Evolutionary conservation across 2,888 invertebrate species (phyloP).

Genomic region (Lymantria monacha): DNA sequence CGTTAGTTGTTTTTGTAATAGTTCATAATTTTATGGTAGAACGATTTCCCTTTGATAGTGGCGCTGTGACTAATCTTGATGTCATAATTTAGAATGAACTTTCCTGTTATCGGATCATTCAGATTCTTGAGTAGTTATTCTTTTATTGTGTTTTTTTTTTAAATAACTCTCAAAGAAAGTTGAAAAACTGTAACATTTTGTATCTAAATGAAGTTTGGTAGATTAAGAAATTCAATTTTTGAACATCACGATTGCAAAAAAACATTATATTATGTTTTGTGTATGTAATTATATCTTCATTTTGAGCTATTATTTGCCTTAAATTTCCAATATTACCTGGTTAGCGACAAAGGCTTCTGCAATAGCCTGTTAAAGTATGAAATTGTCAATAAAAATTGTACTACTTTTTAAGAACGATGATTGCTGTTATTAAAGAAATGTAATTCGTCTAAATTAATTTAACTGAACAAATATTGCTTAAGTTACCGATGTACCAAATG

Average conservation of each 20-base stretch:
- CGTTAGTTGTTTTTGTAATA: not conserved
- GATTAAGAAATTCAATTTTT: not conserved
- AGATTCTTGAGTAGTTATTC: not conserved
- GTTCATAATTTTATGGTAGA: slow-evolving; percentile 36
- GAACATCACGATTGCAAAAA: not conserved
- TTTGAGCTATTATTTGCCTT: not conserved
- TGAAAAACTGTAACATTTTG: not conserved
- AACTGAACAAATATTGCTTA: too few species aligned
- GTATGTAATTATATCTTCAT: not conserved
- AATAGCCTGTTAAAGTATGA: slow-evolving; percentile 7
- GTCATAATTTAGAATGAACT: slow-evolving; percentile 40
- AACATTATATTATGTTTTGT: not conserved
- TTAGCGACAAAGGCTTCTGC: slow-evolving; percentile 8
- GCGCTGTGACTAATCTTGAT: slow-evolving; percentile 49
- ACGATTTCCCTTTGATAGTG: slow-evolving; percentile 46
- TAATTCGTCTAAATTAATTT: too few species aligned
- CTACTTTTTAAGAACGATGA: slow-evolving; percentile 7
- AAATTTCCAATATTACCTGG: not conserved
- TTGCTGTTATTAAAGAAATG: not conserved
- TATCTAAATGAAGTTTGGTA: not conserved
- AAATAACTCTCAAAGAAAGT: not conserved
- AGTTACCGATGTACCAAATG: too few species aligned
- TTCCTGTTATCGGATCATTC: slow-evolving; percentile 1
- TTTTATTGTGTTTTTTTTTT: not conserved
- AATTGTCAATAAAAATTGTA: slow-evolving; percentile 17